Conservation (phyloP, 1,140 invertebrate genomes). For the Zaprionus ornatus region DNA sequence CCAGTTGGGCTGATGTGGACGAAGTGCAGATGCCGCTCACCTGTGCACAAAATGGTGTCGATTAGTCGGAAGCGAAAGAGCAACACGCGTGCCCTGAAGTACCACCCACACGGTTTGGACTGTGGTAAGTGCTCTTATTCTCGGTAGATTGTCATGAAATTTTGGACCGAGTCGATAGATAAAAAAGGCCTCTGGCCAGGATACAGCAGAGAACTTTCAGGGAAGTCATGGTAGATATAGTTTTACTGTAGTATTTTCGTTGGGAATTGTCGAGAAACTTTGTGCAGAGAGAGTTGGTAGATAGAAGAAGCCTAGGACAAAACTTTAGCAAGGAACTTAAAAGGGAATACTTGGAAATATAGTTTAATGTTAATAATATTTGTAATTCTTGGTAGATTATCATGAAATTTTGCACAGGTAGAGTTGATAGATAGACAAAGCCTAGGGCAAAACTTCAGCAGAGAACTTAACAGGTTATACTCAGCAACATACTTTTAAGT, state of each 20-base stretch:
- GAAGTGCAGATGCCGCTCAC: conserved; percentile 43
- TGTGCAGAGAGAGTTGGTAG: background rate
- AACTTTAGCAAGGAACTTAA: too few species aligned
- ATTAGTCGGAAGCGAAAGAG: background rate
- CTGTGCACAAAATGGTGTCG: conserved; percentile 17
- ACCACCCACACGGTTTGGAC: background rate
- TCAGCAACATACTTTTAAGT: background rate
- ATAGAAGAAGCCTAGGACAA: background rate
- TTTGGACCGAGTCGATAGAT: background rate
- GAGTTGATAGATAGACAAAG: background rate
- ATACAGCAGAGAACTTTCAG: background rate
- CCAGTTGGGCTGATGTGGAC: conserved; percentile 10
- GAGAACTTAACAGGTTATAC: background rate
- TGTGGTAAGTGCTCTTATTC: background rate
- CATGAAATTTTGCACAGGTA: background rate
- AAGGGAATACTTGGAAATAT: too few species aligned
- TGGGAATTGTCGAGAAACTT: background rate
- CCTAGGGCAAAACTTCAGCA: background rate
- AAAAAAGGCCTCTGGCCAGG: background rate
- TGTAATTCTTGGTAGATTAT: rapidly evolving
- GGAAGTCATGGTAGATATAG: background rate
- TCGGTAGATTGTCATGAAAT: background rate
- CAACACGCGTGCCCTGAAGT: background rate
- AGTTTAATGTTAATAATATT: background rate
- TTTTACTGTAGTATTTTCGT: background rate